These are phyloP conservation scores for Anadara kagoshimensis DNA, from an alignment of 1,140 invertebrate species.

Conservation along the genomic window DNA sequence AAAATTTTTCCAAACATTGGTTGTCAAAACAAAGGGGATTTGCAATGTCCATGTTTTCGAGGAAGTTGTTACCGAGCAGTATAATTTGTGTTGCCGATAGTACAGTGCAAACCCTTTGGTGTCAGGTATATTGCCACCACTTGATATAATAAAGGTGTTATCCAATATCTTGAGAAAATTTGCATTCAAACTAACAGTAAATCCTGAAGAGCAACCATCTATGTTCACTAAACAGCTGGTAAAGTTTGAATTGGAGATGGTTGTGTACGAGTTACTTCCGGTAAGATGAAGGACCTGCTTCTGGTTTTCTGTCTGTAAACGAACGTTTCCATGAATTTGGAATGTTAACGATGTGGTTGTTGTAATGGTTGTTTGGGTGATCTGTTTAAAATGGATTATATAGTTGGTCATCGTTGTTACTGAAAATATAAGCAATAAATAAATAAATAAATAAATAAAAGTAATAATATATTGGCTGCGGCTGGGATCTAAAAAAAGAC, in stretches of 20 bases:
- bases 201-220: slow-evolving; percentile 35
- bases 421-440: slow-evolving; percentile 15
- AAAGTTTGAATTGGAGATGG: slow-evolving; percentile 21
- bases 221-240: slow-evolving; percentile 42
- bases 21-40: neutral
- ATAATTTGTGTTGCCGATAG: slow-evolving; percentile 25
- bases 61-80: slow-evolving; percentile 36
- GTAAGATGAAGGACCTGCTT: slow-evolving; percentile 24
- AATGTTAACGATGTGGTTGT: slow-evolving; percentile 29
- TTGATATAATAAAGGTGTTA: slow-evolving; percentile 50
- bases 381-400: slow-evolving; percentile 24
- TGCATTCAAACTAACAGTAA: slow-evolving; percentile 43
- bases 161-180: slow-evolving; percentile 33
- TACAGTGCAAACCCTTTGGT: slow-evolving; percentile 40
- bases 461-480: too few relatives aligned
- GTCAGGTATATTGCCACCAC: slow-evolving; percentile 42
- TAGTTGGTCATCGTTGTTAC: slow-evolving; percentile 19
- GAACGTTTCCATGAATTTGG: slow-evolving; percentile 31
- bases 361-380: slow-evolving; percentile 30
- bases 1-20: slow-evolving; percentile 36
- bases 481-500: too few relatives aligned
- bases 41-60: slow-evolving; percentile 24
- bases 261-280: slow-evolving; percentile 29
- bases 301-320: neutral
- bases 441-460: too few relatives aligned